phyloP scores from a whole-genome alignment of 2,113 vertebrate species.

The Macheiramphus alcinus region DNA sequence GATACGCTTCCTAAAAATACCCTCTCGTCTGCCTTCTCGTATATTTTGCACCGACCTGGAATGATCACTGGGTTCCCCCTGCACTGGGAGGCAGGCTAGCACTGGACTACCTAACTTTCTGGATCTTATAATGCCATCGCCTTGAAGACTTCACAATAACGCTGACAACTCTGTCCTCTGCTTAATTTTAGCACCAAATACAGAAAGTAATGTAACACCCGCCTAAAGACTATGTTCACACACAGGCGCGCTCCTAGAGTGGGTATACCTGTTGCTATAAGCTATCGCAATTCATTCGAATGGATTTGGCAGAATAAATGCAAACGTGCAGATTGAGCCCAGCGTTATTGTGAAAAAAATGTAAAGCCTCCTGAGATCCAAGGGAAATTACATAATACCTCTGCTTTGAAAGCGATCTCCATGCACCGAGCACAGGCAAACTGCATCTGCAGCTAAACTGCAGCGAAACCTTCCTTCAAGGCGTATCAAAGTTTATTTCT shows the following conservation, averaged over 20 bases:
- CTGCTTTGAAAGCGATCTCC: not conserved
- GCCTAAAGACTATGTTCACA: not conserved
- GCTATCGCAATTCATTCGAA: not conserved
- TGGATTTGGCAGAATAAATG: not conserved
- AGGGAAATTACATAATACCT: not conserved
- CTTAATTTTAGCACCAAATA: not conserved
- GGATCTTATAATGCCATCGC: not conserved
- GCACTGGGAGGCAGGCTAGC: slow-evolving; percentile 29
- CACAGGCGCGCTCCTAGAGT: not conserved
- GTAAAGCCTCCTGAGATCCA: not conserved
- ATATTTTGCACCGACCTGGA: slow-evolving; percentile 50
- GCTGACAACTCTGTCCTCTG: not conserved
- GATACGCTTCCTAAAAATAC: slow-evolving; percentile 71
- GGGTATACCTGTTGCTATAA: slow-evolving; percentile 63
- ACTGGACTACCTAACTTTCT: not conserved
- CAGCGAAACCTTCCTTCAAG: not conserved
- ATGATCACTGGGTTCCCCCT: slow-evolving; percentile 20
- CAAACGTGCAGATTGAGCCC: not conserved
- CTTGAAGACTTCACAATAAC: not conserved
- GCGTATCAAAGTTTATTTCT: slow-evolving; percentile 19
- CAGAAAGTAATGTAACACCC: not conserved
- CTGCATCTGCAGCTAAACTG: not conserved
- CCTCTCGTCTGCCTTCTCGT: slow-evolving; percentile 49
- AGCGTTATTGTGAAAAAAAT: not conserved
- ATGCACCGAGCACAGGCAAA: not conserved